A percentile compares a stretch with the other conserved stretches of the same genome.
phyloP scores from a whole-genome alignment of 2,888 invertebrate genomes.

The Calameuta pallipes region DNA sequence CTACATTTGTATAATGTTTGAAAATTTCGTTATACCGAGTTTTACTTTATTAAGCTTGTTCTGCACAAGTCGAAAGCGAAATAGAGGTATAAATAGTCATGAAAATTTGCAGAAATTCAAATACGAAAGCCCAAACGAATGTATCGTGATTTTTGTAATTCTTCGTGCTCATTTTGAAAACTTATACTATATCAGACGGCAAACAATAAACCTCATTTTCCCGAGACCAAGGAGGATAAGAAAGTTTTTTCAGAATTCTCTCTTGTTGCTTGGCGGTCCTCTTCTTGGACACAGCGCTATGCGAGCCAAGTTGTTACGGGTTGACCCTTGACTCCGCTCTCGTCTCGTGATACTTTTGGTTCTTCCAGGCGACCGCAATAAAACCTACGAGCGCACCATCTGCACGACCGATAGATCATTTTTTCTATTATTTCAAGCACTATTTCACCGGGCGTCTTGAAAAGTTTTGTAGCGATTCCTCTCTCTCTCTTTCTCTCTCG shows the following conservation, averaged over 20 bases:
- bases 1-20: too few relatives aligned
- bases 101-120: too few relatives aligned
- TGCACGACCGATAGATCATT: constrained; percentile 29
- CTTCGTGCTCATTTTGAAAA: constrained; percentile 11
- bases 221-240: constrained; percentile 23
- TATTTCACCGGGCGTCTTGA: constrained; percentile 21
- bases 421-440: constrained; percentile 33
- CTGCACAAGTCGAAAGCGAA: too few relatives aligned
- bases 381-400: constrained; percentile 21
- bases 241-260: constrained; percentile 13
- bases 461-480: background rate
- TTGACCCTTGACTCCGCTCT: constrained; percentile 14
- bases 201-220: constrained; percentile 31
- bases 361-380: constrained; percentile 12
- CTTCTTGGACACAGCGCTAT: constrained; percentile 11
- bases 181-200: constrained; percentile 13
- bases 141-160: background rate
- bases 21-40: too few relatives aligned
- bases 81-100: too few relatives aligned
- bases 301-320: constrained; percentile 25
- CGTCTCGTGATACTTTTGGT: background rate
- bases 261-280: constrained; percentile 3
- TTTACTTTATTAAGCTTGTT: too few relatives aligned
- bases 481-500: background rate
- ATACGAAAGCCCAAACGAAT: too few relatives aligned